Evolutionary conservation across 2,113 vertebrate species (phyloP), one percentile per base, ranked within the genome.

Genomic region (Isichthys henryi): DNA sequence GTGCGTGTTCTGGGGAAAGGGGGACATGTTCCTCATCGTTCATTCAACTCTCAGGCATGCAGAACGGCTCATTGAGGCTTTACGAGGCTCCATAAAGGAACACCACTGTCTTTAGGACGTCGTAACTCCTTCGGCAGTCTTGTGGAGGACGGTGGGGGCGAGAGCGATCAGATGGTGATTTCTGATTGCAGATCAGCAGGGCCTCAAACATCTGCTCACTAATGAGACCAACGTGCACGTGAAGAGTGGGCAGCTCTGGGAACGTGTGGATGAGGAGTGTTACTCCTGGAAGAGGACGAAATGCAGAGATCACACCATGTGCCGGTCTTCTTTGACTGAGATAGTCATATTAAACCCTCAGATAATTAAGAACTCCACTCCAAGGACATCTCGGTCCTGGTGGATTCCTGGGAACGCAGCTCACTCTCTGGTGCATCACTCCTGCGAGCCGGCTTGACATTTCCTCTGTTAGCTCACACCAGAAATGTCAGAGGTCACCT

Each of bases 401-500:
- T 17, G 9, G n/a, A 19, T 80, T 80, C 13, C 15, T 39, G 2
- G 48, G 46, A 50, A 7, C 2, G 27, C 27, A 46, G 27, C 83
- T 66, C 89, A 15, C 8, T 46, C 45, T 70, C 45, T 1, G 1
- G 35, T 43, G 31, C 74, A 43, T 80, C 35, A 39, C 35, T 80
- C 31, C 74, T 80, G 31, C 74, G 17, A 43, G 74, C 15, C 31
- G 35, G 31, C 17, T 74, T 89, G 89, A 89, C 89, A 86, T 87
- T 89, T 86, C 89, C 84, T 50, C 89, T 23, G 83, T 86, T 86
- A 86, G 83, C 46, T 17, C 45, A 58, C 82, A 19, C 45, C 8
- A 31, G 45, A 89, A 89, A 89, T 89, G 89, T 86, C 89, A 89
- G 89, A 86, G 89, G 46, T 52, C 17, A 10, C n/a, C 88, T 89